A percentile compares a stretch with the other conserved stretches of the same genome.
Conservation (phyloP, 2,797 vertebrate genomes). For the Novumbra hubbsi region DNA sequence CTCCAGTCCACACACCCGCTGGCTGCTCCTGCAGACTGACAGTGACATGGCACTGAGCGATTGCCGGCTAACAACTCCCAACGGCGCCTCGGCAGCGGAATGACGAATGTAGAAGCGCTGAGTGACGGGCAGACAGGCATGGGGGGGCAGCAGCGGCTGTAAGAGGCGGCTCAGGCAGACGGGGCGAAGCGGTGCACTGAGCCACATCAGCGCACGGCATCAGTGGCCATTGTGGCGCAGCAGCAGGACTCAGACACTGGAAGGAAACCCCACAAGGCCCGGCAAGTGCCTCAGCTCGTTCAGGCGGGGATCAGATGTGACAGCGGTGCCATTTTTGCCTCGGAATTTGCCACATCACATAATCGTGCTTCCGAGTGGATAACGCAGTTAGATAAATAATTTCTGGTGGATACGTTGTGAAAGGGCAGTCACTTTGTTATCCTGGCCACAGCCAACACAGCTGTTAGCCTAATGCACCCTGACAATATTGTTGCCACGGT, state of each 20-base stretch:
- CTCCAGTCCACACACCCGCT: slow-evolving; percentile 23
- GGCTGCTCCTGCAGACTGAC: slow-evolving; percentile 18
- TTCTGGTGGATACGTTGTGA: slow-evolving; percentile 44
- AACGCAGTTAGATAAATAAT: slow-evolving; percentile 50
- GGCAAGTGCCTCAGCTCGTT: slow-evolving; percentile 44
- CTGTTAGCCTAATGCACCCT: slow-evolving; percentile 56
- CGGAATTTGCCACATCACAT: slow-evolving; percentile 44
- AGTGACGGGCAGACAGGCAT: slow-evolving; percentile 6
- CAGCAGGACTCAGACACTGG: slow-evolving; percentile 36
- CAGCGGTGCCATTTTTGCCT: slow-evolving; percentile 58
- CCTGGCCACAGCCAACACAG: slow-evolving; percentile 47
- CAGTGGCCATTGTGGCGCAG: not conserved
- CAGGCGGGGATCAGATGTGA: slow-evolving; percentile 31
- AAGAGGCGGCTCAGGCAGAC: not conserved
- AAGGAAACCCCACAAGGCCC: slow-evolving; percentile 34
- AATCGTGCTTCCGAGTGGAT: slow-evolving; percentile 55
- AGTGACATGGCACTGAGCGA: slow-evolving; percentile 4
- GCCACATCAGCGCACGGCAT: not conserved
- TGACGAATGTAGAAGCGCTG: slow-evolving; percentile 23
- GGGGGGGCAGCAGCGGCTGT: not conserved
- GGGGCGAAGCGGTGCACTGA: not conserved
- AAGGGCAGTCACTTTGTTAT: slow-evolving; percentile 60
- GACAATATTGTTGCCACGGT: slow-evolving; percentile 52
- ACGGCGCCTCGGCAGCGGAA: slow-evolving; percentile 33
- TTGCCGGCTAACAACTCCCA: slow-evolving; percentile 34